Evolutionary conservation across 1,140 invertebrate genomes (phyloP).

Genomic region (Carposina sasakii): DNA sequence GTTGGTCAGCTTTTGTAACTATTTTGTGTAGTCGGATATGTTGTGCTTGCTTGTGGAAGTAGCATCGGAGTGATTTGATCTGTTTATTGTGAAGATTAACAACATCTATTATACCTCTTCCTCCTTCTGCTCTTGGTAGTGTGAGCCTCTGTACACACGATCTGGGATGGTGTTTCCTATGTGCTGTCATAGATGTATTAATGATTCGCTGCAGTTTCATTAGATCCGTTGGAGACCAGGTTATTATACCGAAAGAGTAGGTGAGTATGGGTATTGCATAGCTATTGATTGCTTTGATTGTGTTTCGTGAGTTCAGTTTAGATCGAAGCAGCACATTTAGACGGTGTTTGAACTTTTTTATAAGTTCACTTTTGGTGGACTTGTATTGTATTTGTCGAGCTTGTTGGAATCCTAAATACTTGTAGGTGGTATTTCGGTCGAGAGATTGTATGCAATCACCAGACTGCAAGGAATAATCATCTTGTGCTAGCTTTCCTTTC

Average conservation of each 20-base stretch:
- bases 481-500: neutral
- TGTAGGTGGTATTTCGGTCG: neutral
- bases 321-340: conserved; percentile 2
- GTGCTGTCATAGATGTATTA: neutral
- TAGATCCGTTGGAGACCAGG: neutral
- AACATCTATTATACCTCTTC: neutral
- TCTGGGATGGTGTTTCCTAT: neutral
- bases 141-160: neutral
- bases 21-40: neutral
- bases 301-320: conserved; percentile 1
- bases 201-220: neutral
- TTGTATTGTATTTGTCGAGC: conserved; percentile 3
- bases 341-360: conserved; percentile 8
- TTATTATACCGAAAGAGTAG: conserved; percentile 2
- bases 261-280: neutral
- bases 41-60: neutral
- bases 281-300: conserved; percentile 1
- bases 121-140: neutral
- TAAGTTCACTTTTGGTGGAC: conserved; percentile 7
- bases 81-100: neutral
- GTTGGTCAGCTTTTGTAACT: neutral
- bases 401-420: conserved; percentile 14
- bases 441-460: neutral
- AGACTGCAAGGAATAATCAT: neutral
- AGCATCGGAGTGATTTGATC: neutral